phyloP scores from a whole-genome alignment of 2,888 invertebrate genomes.

The Cistogaster globosa region DNA sequence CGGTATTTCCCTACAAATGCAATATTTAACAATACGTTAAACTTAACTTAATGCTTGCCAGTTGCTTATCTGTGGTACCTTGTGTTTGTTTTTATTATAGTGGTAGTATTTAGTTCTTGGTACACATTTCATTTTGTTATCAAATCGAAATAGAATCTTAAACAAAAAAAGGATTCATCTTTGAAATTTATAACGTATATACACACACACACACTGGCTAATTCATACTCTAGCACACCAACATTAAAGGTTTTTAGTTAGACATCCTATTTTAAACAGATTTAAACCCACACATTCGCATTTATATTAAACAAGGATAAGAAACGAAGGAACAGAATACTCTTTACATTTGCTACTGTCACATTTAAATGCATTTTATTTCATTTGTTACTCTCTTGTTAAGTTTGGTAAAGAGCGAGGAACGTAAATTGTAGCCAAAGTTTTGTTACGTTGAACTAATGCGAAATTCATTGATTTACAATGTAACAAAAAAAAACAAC shows the following conservation, averaged over 20 bases:
- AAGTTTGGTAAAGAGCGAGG: neutral
- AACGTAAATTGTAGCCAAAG: slow-evolving; percentile 11
- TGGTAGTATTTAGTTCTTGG: slow-evolving; percentile 40
- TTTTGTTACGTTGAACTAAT: slow-evolving; percentile 65
- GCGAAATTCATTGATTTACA: slow-evolving; percentile 72
- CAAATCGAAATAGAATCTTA: slow-evolving; percentile 55
- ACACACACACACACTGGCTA: neutral
- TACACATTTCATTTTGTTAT: slow-evolving; percentile 71
- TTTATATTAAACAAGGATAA: slow-evolving; percentile 57
- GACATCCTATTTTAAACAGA: neutral
- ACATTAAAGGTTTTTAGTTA: slow-evolving; percentile 25
- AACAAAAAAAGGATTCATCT: slow-evolving; percentile 70
- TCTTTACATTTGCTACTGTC: neutral
- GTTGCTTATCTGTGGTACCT: slow-evolving; percentile 65
- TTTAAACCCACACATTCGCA: slow-evolving; percentile 22
- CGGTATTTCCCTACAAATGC: slow-evolving; percentile 38
- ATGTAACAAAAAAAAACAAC: neutral
- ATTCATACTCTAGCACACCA: neutral
- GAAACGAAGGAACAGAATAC: slow-evolving; percentile 20
- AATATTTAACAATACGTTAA: slow-evolving; percentile 15
- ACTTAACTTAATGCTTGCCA: slow-evolving; percentile 18
- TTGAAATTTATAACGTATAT: slow-evolving; percentile 41
- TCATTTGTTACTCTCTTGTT: slow-evolving; percentile 23
- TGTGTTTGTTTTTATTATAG: slow-evolving; percentile 35
- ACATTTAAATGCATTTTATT: slow-evolving; percentile 23